These are phyloP conservation scores for Fundulus diaphanus DNA, from an alignment of 2,797 vertebrate genomes.

Conservation along the genomic window DNA sequence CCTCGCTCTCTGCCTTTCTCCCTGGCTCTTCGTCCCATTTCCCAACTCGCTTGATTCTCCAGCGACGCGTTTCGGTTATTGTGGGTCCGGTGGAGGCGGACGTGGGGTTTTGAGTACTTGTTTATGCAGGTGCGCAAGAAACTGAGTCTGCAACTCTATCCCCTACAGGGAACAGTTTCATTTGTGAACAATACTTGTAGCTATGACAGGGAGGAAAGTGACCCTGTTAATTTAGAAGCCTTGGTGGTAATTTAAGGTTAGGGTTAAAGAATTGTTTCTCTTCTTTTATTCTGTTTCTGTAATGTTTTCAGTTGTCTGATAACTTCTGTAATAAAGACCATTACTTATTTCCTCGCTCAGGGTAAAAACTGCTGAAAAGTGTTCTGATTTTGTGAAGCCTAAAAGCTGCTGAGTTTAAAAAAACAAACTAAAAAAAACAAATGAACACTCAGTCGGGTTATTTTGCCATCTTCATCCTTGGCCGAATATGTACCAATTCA, in stretches of 20 bases:
- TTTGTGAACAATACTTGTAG: slow-evolving; percentile 12
- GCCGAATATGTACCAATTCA: not conserved
- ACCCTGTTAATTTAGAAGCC: slow-evolving; percentile 18
- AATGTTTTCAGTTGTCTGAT: not conserved
- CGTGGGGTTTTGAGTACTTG: slow-evolving; percentile 27
- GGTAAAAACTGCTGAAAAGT: not conserved
- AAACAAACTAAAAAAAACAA: no score
- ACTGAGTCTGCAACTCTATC: not conserved
- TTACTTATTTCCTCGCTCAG: not conserved
- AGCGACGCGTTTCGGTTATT: slow-evolving; percentile 39
- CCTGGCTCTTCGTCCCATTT: slow-evolving; percentile 23
- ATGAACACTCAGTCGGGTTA: not conserved
- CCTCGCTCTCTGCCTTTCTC: slow-evolving; percentile 46
- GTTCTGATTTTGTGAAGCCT: not conserved
- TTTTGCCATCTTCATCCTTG: not conserved
- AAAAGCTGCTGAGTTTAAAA: not conserved
- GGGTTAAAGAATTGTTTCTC: not conserved
- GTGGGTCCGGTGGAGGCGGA: slow-evolving; percentile 21
- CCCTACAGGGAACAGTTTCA: not conserved
- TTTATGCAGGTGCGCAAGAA: slow-evolving; percentile 5
- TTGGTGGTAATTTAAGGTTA: slow-evolving; percentile 3
- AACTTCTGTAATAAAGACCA: not conserved
- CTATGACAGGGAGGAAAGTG: slow-evolving; percentile 5
- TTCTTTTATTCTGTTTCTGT: not conserved
- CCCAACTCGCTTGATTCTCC: slow-evolving; percentile 42